Evolutionary conservation across 1,140 invertebrate genomes (phyloP).

Genomic region (Zelostemma sp.): DNA sequence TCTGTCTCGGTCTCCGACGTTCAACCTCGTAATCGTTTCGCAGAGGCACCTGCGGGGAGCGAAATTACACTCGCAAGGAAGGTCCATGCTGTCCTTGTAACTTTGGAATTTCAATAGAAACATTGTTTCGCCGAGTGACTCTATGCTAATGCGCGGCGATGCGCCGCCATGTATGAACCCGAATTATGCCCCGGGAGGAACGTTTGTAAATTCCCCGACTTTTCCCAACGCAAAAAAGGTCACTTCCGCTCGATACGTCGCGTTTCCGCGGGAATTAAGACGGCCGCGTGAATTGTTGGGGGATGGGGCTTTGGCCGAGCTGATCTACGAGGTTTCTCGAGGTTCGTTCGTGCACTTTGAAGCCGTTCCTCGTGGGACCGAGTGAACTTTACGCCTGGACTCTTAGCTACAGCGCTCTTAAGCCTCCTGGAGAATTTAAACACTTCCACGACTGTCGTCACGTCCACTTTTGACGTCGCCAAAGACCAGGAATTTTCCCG

Average conservation of each 20-base stretch:
- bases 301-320: no score
- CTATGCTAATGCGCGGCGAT: not conserved
- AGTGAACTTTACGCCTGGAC: slow-evolving; percentile 44
- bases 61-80: slow-evolving; percentile 40
- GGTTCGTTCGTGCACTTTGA: slow-evolving; percentile 47
- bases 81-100: slow-evolving; percentile 43
- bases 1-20: slow-evolving; percentile 40
- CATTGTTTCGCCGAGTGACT: not conserved
- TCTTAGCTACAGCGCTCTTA: slow-evolving; percentile 39
- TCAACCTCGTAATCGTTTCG: slow-evolving; percentile 47
- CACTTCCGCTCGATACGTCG: slow-evolving; percentile 23
- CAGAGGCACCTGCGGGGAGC: slow-evolving; percentile 40
- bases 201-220: no score
- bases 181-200: no score
- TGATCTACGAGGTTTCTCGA: slow-evolving; percentile 40
- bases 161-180: no score
- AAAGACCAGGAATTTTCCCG: slow-evolving; percentile 32
- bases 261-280: slow-evolving; percentile 22
- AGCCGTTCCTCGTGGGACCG: slow-evolving; percentile 42
- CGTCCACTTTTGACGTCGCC: slow-evolving; percentile 42
- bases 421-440: slow-evolving; percentile 48
- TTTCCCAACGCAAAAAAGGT: not conserved
- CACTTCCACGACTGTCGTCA: slow-evolving; percentile 44
- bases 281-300: slow-evolving; percentile 31
- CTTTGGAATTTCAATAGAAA: slow-evolving; percentile 45